Conservation (phyloP, 2,888 invertebrate genomes). For the Glaucopsyche alexis region DNA sequence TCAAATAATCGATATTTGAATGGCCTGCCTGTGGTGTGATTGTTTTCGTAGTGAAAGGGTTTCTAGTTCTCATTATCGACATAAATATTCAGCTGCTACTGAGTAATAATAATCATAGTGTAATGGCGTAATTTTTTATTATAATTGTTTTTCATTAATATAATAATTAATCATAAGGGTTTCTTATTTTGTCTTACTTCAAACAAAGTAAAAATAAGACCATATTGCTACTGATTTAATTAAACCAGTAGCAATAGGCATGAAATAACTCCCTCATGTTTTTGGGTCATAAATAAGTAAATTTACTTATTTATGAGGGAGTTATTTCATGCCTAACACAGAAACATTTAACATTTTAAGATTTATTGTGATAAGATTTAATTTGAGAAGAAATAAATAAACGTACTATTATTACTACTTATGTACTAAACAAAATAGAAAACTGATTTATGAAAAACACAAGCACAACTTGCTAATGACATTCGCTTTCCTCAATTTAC, state of each 20-base stretch:
- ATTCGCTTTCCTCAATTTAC: not conserved
- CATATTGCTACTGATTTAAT: too few relatives aligned
- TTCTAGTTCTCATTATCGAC: constrained; percentile 40
- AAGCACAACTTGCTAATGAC: not conserved
- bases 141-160: constrained; percentile 1
- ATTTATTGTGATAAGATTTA: too few relatives aligned
- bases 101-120: not conserved
- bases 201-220: not conserved
- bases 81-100: constrained; percentile 5
- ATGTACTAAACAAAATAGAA: not conserved
- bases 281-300: too few relatives aligned
- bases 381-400: too few relatives aligned
- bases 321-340: too few relatives aligned
- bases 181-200: not conserved
- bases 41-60: constrained; percentile 32
- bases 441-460: not conserved
- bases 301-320: not conserved
- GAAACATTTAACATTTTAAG: too few relatives aligned
- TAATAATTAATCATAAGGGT: too few relatives aligned
- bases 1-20: constrained; percentile 43
- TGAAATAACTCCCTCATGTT: too few relatives aligned
- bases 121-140: not conserved
- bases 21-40: constrained; percentile 32
- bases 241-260: too few relatives aligned
- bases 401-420: too few relatives aligned